Conservation (phyloP, 2,888 invertebrate species). For the Drosophila mimetica region DNA sequence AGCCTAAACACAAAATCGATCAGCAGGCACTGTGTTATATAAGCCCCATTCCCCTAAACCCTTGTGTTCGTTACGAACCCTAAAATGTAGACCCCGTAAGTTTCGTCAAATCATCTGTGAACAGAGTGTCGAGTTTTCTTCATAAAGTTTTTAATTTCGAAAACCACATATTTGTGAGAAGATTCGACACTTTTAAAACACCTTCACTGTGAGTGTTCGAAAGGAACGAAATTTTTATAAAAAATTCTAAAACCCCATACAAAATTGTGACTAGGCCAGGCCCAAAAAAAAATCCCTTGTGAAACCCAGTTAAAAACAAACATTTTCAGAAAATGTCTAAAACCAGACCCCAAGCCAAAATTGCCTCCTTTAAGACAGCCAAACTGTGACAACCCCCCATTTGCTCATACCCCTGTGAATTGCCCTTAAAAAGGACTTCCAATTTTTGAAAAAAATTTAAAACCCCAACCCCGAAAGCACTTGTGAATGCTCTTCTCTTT, state of each 20-base stretch:
- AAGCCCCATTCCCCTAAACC: background rate
- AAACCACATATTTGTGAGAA: background rate
- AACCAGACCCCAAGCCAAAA: slow-evolving; percentile 28
- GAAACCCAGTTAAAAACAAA: slow-evolving; percentile 38
- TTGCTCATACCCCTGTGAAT: slow-evolving; percentile 42
- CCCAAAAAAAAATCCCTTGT: slow-evolving; percentile 12
- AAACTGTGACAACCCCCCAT: slow-evolving; percentile 55
- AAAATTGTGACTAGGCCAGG: slow-evolving; percentile 36
- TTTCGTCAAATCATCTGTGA: slow-evolving; percentile 75
- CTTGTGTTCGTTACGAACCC: slow-evolving; percentile 28
- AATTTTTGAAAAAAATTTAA: slow-evolving; percentile 45
- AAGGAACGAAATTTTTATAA: slow-evolving; percentile 58
- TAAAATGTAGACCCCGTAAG: slow-evolving; percentile 32
- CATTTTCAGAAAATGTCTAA: slow-evolving; percentile 51
- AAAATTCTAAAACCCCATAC: slow-evolving; percentile 53
- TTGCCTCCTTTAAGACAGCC: slow-evolving; percentile 60
- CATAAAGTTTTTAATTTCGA: slow-evolving; percentile 1
- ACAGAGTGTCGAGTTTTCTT: slow-evolving; percentile 26
- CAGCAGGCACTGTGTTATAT: slow-evolving; percentile 59
- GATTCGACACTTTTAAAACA: slow-evolving; percentile 4
- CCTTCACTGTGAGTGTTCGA: slow-evolving; percentile 59
- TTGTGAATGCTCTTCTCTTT: slow-evolving; percentile 44
- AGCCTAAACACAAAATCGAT: slow-evolving; percentile 32
- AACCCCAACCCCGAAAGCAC: slow-evolving; percentile 40
- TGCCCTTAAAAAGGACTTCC: slow-evolving; percentile 39